Conservation (phyloP, 2,888 invertebrate species). For the Chloroclysta siterata region DNA sequence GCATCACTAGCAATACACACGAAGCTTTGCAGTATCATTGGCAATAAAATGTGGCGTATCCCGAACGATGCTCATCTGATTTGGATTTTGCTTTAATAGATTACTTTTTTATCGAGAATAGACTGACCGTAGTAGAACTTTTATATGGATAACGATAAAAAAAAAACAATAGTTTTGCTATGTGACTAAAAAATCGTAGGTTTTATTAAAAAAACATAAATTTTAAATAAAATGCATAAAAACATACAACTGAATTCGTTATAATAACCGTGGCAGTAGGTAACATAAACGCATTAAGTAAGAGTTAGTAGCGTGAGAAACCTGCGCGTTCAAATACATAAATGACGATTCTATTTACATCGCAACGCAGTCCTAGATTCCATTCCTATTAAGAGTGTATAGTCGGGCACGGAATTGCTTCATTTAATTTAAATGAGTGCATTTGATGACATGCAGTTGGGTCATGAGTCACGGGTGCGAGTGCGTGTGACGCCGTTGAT, state of each 20-base stretch:
- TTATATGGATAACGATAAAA: no score
- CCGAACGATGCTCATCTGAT: no score
- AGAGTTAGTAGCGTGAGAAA: slow-evolving; percentile 40
- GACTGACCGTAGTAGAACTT: no score
- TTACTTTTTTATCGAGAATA: background rate
- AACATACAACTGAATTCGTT: slow-evolving; percentile 7
- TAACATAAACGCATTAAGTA: slow-evolving; percentile 25
- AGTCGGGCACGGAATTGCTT: slow-evolving; percentile 45
- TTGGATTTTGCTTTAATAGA: no score
- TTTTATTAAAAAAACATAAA: no score
- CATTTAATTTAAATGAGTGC: slow-evolving; percentile 48
- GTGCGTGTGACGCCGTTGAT: slow-evolving; percentile 74
- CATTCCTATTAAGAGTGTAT: slow-evolving; percentile 38
- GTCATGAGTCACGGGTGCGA: slow-evolving; percentile 59
- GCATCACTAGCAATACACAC: no score
- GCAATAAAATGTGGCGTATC: no score
- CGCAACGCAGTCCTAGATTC: slow-evolving; percentile 40
- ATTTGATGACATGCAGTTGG: slow-evolving; percentile 45
- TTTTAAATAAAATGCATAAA: background rate
- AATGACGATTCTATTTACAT: slow-evolving; percentile 44
- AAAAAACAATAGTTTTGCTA: no score
- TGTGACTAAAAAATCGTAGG: no score
- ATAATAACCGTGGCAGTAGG: slow-evolving; percentile 10
- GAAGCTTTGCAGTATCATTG: no score
- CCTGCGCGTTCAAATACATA: slow-evolving; percentile 38